Evolutionary conservation across 2,888 invertebrate species (phyloP), one percentile per base, ranked within the genome.

Genomic region (Augochlorella aurata): DNA sequence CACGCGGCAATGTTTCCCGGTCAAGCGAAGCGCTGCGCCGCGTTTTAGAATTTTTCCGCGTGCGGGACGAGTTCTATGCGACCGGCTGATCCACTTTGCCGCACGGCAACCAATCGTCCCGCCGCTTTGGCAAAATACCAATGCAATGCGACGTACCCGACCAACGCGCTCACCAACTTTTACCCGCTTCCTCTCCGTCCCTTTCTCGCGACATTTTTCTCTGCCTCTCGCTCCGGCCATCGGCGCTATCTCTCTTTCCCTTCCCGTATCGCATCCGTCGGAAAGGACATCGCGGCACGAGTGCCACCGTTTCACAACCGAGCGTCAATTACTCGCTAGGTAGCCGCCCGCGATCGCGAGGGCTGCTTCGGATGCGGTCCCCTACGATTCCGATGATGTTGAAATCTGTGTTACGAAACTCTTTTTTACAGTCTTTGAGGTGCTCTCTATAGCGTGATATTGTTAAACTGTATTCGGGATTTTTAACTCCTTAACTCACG

Each of bases 1-100:
- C 87, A 78, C 85, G 80, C 73, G 79, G 84, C 86, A 88, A 89
- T 90, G 90, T 90, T 90, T 89, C 90, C 85, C 87, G 85, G 86
- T 79, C 84, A 84, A 82, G 77, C 83, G 83, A 83, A 79, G 80
- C 74, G 47, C 68, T 68, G 70, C 52, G 61, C 67, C 72, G 67
- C 79, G 87, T 84, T 85, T 73, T 83, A 83, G 58, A 74, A 86
- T 83, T 87, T 87, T 87, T 76, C 70, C 74, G 29, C 29, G 29
- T 73, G 45, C 70, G 77, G 72, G 74, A 54, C 74, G 66, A 85
- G 84, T 74, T 85, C 86, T 87, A 84, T 86, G 85, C 77, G 85
- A 74, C 77, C 83, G 84, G 86, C 87, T 82, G 85, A 87, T 87
- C 87, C 87, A 89, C 86, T 89, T 88, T 87, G 81, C 79, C 76